Evolutionary conservation across 2,113 vertebrate species (phyloP).

Genomic region (Hemichromis elongatus): DNA sequence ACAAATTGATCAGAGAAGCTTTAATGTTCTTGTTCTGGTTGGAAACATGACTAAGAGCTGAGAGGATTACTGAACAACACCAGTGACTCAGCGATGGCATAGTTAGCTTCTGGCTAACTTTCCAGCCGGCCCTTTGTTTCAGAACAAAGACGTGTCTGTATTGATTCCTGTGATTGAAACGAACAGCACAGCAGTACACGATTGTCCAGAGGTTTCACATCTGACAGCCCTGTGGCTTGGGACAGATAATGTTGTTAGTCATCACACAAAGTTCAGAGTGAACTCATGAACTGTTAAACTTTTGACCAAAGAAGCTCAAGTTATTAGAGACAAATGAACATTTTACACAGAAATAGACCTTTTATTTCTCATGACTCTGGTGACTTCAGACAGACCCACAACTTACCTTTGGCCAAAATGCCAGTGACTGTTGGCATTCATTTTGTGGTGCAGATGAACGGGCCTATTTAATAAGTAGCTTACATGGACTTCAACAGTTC

Average conservation of each 20-base stretch:
- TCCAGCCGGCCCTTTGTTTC: neutral
- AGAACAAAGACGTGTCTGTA: conserved; percentile 16
- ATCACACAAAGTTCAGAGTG: neutral
- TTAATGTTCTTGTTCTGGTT: neutral
- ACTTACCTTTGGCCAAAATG: neutral
- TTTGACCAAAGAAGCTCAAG: neutral
- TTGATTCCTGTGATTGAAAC: neutral
- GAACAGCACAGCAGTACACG: neutral
- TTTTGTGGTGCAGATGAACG: neutral
- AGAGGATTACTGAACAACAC: neutral
- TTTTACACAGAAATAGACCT: neutral
- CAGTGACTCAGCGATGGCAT: neutral
- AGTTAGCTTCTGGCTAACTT: neutral
- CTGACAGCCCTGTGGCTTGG: neutral
- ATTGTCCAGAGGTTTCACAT: neutral
- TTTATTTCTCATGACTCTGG: neutral
- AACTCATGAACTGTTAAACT: neutral
- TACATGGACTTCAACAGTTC: neutral
- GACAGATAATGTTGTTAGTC: neutral
- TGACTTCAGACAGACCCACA: neutral
- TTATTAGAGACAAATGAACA: neutral
- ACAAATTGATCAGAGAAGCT: neutral
- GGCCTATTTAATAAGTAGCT: neutral
- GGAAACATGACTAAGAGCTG: neutral
- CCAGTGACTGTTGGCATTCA: neutral